A percentile compares a stretch with the other conserved stretches of the same genome.
phyloP scores from a whole-genome alignment of 2,888 invertebrate species.

The Coremacera marginata region DNA sequence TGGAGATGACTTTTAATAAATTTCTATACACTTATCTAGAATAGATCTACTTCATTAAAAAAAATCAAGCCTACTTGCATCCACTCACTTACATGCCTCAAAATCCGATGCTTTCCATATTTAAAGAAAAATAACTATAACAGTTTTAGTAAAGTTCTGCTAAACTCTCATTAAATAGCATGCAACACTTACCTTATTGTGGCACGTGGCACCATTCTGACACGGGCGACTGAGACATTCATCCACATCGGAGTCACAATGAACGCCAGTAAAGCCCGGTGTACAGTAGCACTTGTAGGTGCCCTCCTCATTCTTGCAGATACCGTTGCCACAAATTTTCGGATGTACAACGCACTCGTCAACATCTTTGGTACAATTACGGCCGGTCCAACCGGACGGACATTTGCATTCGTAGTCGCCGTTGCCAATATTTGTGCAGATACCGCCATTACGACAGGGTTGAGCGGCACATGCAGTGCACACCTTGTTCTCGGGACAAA shows the following conservation, averaged over 20 bases:
- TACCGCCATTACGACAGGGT: slow-evolving; percentile 77
- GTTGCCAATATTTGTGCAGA: slow-evolving; percentile 74
- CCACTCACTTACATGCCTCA: slow-evolving; percentile 67
- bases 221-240: slow-evolving; percentile 90
- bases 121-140: slow-evolving; percentile 69
- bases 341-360: slow-evolving; percentile 74
- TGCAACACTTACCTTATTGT: slow-evolving; percentile 73
- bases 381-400: slow-evolving; percentile 73
- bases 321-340: slow-evolving; percentile 83
- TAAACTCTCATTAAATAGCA: background rate
- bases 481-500: slow-evolving; percentile 66
- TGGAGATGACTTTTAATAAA: too few relatives aligned
- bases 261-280: slow-evolving; percentile 88
- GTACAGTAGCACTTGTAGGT: slow-evolving; percentile 87
- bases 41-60: background rate
- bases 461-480: slow-evolving; percentile 73
- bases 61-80: background rate
- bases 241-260: slow-evolving; percentile 87
- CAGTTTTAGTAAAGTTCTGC: slow-evolving; percentile 57
- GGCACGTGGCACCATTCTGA: slow-evolving; percentile 84
- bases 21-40: background rate
- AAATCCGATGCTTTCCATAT: slow-evolving; percentile 69
- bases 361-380: slow-evolving; percentile 76
- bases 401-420: slow-evolving; percentile 74
- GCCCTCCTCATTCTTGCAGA: slow-evolving; percentile 83